These are phyloP conservation scores for Hymenochirus boettgeri DNA, from an alignment of 2,113 vertebrate species.

Conservation along the genomic window DNA sequence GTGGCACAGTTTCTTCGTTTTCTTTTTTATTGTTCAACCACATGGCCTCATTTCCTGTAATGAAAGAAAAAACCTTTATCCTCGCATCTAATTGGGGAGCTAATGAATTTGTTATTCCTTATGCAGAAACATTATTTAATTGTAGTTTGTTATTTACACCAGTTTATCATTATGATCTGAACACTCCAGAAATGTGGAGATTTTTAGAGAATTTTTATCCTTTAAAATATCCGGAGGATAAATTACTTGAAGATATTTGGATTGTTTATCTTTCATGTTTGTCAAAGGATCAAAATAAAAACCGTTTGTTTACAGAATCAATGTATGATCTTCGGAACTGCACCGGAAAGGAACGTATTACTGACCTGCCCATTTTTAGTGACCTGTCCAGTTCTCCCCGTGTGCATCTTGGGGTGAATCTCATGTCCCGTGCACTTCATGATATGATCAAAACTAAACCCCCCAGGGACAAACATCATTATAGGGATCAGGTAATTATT, in stretches of 20 bases:
- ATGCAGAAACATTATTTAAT: neutral
- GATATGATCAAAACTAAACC: no score
- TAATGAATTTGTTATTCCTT: neutral
- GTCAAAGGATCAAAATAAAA: neutral
- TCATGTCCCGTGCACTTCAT: no score
- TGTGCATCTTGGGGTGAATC: no score
- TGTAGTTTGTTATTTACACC: neutral
- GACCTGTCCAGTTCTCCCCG: no score
- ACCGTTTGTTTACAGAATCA: neutral
- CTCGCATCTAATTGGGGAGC: neutral
- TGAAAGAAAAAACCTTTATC: neutral
- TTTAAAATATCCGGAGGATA: neutral
- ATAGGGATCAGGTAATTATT: no score
- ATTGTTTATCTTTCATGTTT: neutral
- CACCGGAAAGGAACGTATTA: neutral
- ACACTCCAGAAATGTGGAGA: neutral
- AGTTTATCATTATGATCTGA: neutral
- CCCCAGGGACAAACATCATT: no score
- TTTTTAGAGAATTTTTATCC: neutral
- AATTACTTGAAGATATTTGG: slow-evolving; percentile 18
- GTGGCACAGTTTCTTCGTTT: neutral
- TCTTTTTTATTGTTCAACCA: neutral
- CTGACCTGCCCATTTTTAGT: neutral
- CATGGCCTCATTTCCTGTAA: no score
- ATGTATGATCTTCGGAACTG: neutral